Percentiles rank a stretch among this genome's conserved stretches.
Conservation (phyloP, 2,113 vertebrate species). For the Nicator chloris region DNA sequence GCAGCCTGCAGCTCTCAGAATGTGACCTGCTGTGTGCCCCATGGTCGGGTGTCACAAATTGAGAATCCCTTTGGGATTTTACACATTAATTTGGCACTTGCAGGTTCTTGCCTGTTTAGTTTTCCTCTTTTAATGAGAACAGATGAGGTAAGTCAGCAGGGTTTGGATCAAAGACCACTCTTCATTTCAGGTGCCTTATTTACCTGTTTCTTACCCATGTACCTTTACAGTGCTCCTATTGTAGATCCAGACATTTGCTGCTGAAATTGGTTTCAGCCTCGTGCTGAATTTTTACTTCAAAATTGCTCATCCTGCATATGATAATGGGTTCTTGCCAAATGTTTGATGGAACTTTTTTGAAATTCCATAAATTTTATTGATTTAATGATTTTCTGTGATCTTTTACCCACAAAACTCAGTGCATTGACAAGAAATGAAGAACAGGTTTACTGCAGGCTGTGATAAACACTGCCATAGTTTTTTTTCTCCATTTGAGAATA, state of each 20-base stretch:
- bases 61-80: background rate
- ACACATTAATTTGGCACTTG: background rate
- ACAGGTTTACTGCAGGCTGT: background rate
- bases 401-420: background rate
- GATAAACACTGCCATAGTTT: background rate
- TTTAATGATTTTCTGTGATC: background rate
- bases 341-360: background rate
- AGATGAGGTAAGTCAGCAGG: background rate
- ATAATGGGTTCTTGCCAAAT: background rate
- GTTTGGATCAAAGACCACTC: background rate
- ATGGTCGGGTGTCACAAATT: background rate
- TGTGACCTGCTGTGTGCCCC: background rate
- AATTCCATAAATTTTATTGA: background rate
- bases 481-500: background rate
- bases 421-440: background rate
- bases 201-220: background rate
- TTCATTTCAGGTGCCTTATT: background rate
- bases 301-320: background rate
- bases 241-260: background rate
- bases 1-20: background rate
- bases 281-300: background rate
- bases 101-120: background rate
- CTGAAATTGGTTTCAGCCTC: background rate
- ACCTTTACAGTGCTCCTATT: fast-evolving
- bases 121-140: background rate